A percentile compares a stretch with the other conserved stretches of the same genome.
Evolutionary conservation across 2,797 vertebrate genomes (phyloP).

Genomic region (Hydrolagus colliei): DNA sequence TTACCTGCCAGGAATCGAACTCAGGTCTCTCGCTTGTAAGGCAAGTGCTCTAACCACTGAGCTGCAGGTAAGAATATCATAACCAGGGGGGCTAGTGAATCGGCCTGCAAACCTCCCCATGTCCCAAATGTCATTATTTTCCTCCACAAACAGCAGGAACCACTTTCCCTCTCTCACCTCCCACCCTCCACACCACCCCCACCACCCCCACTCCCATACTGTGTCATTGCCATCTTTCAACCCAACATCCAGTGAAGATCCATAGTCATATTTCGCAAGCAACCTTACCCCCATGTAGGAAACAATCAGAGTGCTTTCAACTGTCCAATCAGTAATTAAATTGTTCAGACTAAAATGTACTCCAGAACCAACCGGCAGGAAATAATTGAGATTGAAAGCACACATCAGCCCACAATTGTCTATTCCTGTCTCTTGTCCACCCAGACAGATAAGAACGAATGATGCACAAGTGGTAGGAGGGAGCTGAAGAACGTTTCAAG

Average conservation of each 20-base stretch:
- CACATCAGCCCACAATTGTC: background rate
- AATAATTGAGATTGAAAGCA: background rate
- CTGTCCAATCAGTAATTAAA: background rate
- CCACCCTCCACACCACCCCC: no score
- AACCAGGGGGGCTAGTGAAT: background rate
- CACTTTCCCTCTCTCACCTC: background rate
- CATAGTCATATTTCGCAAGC: background rate
- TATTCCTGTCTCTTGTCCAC: background rate
- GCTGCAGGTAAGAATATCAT: background rate
- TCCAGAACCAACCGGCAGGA: background rate
- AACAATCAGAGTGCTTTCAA: background rate
- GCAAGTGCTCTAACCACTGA: no score
- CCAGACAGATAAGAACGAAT: background rate
- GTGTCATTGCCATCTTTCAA: background rate
- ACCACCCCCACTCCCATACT: background rate
- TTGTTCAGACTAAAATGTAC: background rate
- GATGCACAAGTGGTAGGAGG: background rate
- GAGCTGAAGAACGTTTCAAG: background rate
- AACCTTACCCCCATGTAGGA: background rate
- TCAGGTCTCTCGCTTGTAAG: no score
- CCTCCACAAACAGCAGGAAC: background rate
- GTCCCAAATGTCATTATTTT: background rate
- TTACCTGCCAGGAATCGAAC: no score
- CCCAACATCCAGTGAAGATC: background rate
- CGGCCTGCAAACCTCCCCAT: background rate